Conservation (phyloP, 2,113 vertebrate species). For the Chrysochloris asiatica region DNA sequence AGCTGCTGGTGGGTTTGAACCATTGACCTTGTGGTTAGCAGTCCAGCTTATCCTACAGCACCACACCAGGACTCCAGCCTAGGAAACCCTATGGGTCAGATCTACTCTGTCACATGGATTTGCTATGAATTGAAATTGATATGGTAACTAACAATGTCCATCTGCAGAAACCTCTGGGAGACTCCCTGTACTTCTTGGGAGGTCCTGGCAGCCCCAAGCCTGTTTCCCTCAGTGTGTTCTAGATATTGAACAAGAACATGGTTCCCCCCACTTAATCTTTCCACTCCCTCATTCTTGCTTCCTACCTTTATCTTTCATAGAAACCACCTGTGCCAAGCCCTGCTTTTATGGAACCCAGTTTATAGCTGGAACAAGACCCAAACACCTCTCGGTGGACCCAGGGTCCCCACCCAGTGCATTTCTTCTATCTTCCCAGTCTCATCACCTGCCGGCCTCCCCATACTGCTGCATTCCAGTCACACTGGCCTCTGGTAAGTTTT, state of each 20-base stretch:
- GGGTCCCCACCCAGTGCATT: background rate
- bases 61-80: too few species aligned
- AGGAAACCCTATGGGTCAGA: background rate
- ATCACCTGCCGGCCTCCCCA: background rate
- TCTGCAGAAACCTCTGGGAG: background rate
- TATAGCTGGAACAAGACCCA: background rate
- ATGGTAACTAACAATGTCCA: background rate
- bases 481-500: background rate
- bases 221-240: background rate
- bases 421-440: background rate
- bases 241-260: background rate
- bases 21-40: too few species aligned
- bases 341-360: background rate
- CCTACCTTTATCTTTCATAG: background rate
- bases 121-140: background rate
- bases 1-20: too few species aligned
- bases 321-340: background rate
- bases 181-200: background rate
- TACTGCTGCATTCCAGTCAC: background rate
- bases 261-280: background rate
- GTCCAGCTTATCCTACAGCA: too few species aligned
- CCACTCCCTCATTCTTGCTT: background rate
- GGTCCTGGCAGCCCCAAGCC: background rate
- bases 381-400: background rate
- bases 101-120: background rate